These are phyloP conservation scores for Diadumene lineata DNA, from an alignment of 92 coral and sea anemone genomes.

Conservation along the genomic window DNA sequence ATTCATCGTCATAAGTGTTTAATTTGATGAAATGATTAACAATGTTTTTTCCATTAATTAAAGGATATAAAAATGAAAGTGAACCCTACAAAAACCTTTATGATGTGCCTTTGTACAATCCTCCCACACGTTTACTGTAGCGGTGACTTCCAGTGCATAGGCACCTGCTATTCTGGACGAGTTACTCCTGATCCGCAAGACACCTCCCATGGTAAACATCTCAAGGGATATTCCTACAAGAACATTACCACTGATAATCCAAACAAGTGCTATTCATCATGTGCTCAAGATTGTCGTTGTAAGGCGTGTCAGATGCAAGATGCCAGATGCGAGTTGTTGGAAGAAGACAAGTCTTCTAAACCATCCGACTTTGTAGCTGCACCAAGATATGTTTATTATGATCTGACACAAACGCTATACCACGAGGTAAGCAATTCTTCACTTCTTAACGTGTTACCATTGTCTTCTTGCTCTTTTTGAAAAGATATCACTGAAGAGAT, in stretches of 20 bases:
- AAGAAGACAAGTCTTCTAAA: constrained; percentile 35
- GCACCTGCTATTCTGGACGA: constrained; percentile 7
- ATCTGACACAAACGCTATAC: neutral
- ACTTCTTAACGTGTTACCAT: too few species aligned
- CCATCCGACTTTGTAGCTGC: neutral
- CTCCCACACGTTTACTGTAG: neutral
- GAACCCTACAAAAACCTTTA: neutral
- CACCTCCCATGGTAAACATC: constrained; percentile 11
- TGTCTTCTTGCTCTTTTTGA: too few species aligned
- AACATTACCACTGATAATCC: constrained; percentile 37
- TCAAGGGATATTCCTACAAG: constrained; percentile 32
- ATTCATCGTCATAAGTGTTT: too few species aligned
- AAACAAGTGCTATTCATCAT: constrained; percentile 33
- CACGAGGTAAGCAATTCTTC: neutral
- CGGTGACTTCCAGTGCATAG: neutral
- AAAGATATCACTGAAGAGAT: too few species aligned
- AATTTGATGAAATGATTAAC: too few species aligned
- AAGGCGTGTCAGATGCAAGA: constrained; percentile 46
- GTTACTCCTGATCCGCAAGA: neutral
- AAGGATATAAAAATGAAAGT: neutral
- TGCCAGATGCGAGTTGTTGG: constrained; percentile 38
- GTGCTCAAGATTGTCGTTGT: constrained; percentile 44
- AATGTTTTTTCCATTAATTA: too few species aligned
- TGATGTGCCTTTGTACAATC: neutral
- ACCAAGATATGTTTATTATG: neutral